phyloP scores from a whole-genome alignment of 2,113 vertebrate genomes.

The Enhydra lutris region DNA sequence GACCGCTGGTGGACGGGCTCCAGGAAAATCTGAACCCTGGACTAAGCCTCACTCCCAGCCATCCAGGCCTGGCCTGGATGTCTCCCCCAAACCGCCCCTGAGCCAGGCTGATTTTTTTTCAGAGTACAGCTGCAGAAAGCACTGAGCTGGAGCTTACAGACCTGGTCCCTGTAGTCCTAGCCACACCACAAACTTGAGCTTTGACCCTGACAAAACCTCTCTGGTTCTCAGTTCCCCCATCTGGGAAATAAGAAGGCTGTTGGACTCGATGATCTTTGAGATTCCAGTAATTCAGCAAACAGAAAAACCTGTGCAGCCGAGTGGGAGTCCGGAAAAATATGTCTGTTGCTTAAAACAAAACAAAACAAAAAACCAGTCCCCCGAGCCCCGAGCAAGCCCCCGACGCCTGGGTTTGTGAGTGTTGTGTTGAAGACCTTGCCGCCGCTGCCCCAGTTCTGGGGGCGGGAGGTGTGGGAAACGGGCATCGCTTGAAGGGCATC shows the following conservation, averaged over 20 bases:
- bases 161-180: background rate
- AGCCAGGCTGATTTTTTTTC: background rate
- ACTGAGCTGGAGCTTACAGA: background rate
- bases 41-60: constrained; percentile 25
- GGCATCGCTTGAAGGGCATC: background rate
- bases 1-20: constrained; percentile 46
- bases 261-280: background rate
- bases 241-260: background rate
- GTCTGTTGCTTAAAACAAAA: background rate
- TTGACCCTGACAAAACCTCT: background rate
- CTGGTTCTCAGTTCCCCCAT: background rate
- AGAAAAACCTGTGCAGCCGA: background rate
- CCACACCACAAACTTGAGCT: background rate
- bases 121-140: background rate
- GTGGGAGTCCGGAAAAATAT: background rate
- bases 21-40: constrained; percentile 62
- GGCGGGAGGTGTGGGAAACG: accelerated
- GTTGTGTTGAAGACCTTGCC: background rate
- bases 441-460: background rate
- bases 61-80: constrained; percentile 24
- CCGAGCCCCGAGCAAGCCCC: background rate
- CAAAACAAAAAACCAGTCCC: background rate
- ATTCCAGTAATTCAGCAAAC: background rate
- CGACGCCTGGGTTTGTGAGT: background rate
- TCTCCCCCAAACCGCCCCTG: background rate